These are phyloP conservation scores for Todiramphus chloris DNA, from an alignment of 2,113 vertebrate species.

Conservation along the genomic window DNA sequence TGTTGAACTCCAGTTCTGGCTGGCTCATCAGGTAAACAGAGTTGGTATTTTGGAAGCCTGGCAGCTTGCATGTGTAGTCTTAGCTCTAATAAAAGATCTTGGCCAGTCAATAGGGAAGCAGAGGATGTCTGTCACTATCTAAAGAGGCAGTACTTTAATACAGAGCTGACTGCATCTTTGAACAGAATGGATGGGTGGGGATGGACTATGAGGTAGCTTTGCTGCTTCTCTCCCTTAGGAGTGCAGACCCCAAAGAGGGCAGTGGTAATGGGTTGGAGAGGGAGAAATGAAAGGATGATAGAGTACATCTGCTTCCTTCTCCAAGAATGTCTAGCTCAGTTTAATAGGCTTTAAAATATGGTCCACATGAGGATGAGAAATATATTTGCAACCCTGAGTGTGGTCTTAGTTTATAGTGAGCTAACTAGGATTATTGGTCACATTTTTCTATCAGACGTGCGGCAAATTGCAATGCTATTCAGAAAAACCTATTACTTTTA, in stretches of 20 bases:
- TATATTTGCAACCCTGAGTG: background rate
- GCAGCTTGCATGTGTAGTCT: background rate
- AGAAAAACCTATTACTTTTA: background rate
- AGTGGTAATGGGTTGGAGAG: background rate
- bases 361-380: background rate
- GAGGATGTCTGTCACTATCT: background rate
- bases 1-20: conserved; percentile 10
- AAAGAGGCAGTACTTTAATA: background rate
- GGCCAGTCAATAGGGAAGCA: background rate
- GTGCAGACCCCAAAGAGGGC: background rate
- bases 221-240: background rate
- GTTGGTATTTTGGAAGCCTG: conserved; percentile 10
- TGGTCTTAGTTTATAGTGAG: background rate
- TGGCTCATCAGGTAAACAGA: background rate
- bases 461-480: background rate
- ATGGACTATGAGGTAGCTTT: background rate
- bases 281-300: background rate
- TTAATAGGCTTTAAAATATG: background rate
- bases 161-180: background rate
- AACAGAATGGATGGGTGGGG: background rate
- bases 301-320: background rate
- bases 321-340: background rate
- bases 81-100: conserved; percentile 6
- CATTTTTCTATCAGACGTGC: background rate
- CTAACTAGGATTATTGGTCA: background rate